Evolutionary conservation across 2,888 invertebrate genomes (phyloP).

Genomic region (Geotrupes spiniger): DNA sequence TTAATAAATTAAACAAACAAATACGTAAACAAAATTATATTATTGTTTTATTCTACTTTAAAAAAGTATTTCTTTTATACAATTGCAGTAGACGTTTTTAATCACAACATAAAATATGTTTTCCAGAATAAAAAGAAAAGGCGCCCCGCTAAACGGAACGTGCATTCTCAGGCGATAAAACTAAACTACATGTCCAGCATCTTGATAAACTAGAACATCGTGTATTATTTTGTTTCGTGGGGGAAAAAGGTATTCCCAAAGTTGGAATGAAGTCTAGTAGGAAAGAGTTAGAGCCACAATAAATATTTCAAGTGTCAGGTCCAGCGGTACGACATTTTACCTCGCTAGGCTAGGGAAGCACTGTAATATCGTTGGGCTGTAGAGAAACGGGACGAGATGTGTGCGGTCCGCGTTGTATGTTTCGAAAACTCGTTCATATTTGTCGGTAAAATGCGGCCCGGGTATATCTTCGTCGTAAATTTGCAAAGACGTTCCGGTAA

Average conservation of each 20-base stretch:
- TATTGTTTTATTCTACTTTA: no score
- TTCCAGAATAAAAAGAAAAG: no score
- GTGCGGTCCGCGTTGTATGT: constrained; percentile 6
- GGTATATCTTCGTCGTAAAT: background rate
- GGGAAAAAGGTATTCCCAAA: constrained; percentile 30
- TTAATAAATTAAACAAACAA: no score
- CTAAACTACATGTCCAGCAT: no score
- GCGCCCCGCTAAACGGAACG: no score
- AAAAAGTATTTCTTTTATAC: no score
- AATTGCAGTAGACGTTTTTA: no score
- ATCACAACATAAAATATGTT: no score
- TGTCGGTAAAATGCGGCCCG: constrained; percentile 8
- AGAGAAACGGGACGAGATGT: background rate
- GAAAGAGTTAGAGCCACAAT: constrained; percentile 38
- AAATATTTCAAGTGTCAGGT: constrained; percentile 45
- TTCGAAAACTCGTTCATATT: constrained; percentile 13
- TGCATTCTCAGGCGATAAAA: no score
- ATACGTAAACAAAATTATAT: no score
- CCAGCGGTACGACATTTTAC: constrained; percentile 40
- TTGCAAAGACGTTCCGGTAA: background rate
- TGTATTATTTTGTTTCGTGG: no score
- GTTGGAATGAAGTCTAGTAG: constrained; percentile 41
- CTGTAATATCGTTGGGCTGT: constrained; percentile 4
- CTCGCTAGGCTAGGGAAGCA: constrained; percentile 12
- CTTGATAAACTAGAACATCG: no score